These are phyloP conservation scores for Drosophila lutescens DNA, from an alignment of 2,888 invertebrate species.

Conservation along the genomic window DNA sequence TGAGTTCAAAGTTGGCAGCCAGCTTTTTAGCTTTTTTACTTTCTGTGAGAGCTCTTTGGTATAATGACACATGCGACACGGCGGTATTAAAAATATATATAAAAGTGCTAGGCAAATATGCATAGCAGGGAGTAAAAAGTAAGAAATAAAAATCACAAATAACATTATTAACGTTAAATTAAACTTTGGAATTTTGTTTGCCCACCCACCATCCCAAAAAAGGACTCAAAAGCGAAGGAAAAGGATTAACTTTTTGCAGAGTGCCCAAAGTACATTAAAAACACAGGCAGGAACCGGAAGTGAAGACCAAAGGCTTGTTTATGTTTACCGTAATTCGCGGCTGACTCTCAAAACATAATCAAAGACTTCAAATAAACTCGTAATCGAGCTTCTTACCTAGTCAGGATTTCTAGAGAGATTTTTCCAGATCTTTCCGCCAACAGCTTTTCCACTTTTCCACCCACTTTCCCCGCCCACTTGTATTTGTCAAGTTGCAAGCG, in stretches of 20 bases:
- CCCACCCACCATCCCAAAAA: conserved; percentile 6
- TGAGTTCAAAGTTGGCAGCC: conserved; percentile 66
- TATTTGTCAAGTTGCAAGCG: conserved; percentile 72
- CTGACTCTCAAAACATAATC: conserved; percentile 49
- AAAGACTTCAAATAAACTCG: conserved; percentile 45
- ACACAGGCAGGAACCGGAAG: conserved; percentile 21
- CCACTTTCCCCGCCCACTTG: conserved; percentile 4
- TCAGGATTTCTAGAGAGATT: conserved; percentile 18
- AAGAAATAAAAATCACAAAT: conserved; percentile 44
- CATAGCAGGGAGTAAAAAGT: conserved; percentile 13
- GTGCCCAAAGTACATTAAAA: conserved; percentile 38
- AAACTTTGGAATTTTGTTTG: conserved; percentile 70
- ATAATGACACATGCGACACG: conserved; percentile 36
- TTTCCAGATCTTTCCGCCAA: conserved; percentile 27
- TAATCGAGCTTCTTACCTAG: conserved; percentile 42
- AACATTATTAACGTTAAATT: conserved; percentile 78
- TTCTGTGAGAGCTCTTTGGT: conserved; percentile 14
- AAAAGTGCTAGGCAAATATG: background rate
- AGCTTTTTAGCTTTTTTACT: conserved; percentile 18
- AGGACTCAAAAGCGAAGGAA: conserved; percentile 15
- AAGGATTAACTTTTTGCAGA: conserved; percentile 22
- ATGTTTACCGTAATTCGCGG: conserved; percentile 51
- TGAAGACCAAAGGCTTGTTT: conserved; percentile 44
- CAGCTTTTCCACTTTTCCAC: background rate
- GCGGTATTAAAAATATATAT: conserved; percentile 18